Evolutionary conservation across 2,888 invertebrate genomes (phyloP).

Genomic region (Rhaphigaster nebulosa): DNA sequence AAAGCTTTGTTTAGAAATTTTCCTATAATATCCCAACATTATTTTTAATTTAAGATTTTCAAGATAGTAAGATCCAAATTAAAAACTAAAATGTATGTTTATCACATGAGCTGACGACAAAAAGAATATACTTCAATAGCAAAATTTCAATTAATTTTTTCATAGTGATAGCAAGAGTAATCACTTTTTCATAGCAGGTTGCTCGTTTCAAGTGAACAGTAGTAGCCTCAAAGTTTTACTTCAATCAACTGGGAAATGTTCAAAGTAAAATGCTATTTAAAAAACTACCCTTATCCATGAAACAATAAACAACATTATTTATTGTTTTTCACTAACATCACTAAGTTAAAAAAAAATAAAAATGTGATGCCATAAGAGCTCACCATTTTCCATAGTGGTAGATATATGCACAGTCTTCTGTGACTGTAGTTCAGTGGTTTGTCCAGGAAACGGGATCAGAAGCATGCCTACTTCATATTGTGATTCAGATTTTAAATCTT

Average conservation of each 20-base stretch:
- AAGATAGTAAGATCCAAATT: not conserved
- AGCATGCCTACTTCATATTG: slow-evolving; percentile 87
- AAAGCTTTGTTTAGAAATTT: too few relatives aligned
- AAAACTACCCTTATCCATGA: too few relatives aligned
- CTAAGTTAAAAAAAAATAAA: not conserved
- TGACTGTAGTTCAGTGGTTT: slow-evolving; percentile 83
- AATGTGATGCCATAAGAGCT: slow-evolving; percentile 64
- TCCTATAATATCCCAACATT: too few relatives aligned
- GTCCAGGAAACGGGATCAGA: slow-evolving; percentile 85
- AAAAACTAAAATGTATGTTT: not conserved
- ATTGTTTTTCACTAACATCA: not conserved
- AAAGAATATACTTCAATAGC: not conserved
- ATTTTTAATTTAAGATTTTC: too few relatives aligned
- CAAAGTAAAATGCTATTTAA: not conserved
- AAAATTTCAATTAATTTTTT: not conserved
- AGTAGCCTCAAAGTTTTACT: too few relatives aligned
- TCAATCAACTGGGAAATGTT: not conserved
- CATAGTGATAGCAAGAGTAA: too few relatives aligned
- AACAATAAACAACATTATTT: not conserved
- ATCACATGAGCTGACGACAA: not conserved
- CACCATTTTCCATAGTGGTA: slow-evolving; percentile 79
- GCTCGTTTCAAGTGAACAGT: too few relatives aligned
- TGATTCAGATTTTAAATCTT: slow-evolving; percentile 82
- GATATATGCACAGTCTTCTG: slow-evolving; percentile 79
- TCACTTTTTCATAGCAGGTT: too few relatives aligned